phyloP scores from a whole-genome alignment of 2,113 vertebrate species.

The Mionectes macconnelli region DNA sequence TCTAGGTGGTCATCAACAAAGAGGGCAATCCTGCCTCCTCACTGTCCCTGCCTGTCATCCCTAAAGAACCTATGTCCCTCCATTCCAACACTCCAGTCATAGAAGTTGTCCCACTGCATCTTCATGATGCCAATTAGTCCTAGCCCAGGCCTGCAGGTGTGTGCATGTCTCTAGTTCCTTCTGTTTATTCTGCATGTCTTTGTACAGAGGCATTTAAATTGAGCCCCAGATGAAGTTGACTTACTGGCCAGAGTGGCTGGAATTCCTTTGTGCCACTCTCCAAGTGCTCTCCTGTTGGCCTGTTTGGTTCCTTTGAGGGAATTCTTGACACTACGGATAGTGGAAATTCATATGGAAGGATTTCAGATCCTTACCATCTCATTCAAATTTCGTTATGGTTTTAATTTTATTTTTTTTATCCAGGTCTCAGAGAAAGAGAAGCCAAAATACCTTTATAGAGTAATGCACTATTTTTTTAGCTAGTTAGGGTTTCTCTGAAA shows the following conservation, averaged over 20 bases:
- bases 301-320: not conserved
- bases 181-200: not conserved
- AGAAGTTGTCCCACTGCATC: not conserved
- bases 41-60: fast-evolving
- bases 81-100: not conserved
- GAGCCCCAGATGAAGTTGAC: not conserved
- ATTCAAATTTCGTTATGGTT: not conserved
- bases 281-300: not conserved
- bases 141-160: not conserved
- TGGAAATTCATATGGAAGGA: not conserved
- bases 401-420: not conserved
- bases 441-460: not conserved
- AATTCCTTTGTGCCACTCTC: not conserved
- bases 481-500: not conserved
- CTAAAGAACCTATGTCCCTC: not conserved
- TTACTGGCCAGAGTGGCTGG: not conserved
- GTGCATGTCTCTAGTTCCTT: not conserved
- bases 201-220: not conserved
- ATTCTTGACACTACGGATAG: not conserved
- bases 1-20: not conserved
- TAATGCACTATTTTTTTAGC: not conserved
- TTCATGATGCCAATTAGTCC: not conserved
- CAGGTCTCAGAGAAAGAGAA: not conserved
- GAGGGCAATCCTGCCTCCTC: fast-evolving
- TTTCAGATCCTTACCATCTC: not conserved